phyloP scores from a whole-genome alignment of 2,113 vertebrate species.

The Labeo catla region DNA sequence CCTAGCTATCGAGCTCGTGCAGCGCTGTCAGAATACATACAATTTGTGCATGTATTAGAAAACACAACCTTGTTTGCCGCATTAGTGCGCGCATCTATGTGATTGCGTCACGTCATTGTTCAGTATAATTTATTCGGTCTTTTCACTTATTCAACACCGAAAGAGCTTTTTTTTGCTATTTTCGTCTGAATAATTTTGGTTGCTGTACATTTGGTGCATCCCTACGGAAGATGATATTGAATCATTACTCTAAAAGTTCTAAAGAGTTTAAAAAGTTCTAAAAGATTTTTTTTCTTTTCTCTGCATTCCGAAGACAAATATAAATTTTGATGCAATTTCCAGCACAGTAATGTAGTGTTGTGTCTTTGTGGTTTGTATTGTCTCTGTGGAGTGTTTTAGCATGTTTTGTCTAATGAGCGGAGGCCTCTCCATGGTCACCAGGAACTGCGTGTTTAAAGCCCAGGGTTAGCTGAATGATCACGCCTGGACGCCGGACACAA shows the following conservation, averaged over 20 bases:
- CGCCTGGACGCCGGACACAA: conserved; percentile 59
- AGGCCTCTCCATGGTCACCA: conserved; percentile 57
- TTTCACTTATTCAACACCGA: too few species aligned
- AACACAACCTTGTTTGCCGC: too few species aligned
- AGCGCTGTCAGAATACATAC: too few species aligned
- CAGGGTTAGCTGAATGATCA: conserved; percentile 58
- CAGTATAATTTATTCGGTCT: too few species aligned
- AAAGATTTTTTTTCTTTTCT: background rate
- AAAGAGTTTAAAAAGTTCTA: background rate
- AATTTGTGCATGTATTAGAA: too few species aligned
- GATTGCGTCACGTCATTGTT: too few species aligned
- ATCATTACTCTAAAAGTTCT: background rate
- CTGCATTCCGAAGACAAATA: background rate
- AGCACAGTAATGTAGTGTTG: background rate
- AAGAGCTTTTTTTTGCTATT: too few species aligned
- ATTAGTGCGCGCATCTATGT: too few species aligned
- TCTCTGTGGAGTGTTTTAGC: conserved; percentile 33
- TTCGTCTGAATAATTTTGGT: too few species aligned
- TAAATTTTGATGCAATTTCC: background rate
- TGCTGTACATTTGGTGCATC: too few species aligned
- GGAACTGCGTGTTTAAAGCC: conserved; percentile 57
- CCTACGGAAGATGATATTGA: background rate
- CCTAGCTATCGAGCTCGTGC: too few species aligned
- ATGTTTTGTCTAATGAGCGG: conserved; percentile 60
- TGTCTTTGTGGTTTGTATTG: conserved; percentile 27